Conservation (phyloP, 2,797 vertebrate genomes). For the Cirrhinus molitorella region DNA sequence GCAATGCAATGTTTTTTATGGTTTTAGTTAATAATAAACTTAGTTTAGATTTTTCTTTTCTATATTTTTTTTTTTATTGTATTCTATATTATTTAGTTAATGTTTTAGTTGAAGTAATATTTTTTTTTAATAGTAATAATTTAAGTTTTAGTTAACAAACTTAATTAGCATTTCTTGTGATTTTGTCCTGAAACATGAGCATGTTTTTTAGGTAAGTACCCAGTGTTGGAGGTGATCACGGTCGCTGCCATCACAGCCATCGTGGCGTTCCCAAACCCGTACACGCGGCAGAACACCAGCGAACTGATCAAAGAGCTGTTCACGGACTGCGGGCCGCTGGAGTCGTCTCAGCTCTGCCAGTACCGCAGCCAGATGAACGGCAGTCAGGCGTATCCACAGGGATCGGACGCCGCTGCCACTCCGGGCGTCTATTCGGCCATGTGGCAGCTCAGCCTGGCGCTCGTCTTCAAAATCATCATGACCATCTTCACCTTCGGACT, state of each 20-base stretch:
- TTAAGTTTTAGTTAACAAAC: no score
- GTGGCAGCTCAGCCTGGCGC: slow-evolving; percentile 97
- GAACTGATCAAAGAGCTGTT: slow-evolving; percentile 98
- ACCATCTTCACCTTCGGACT: slow-evolving; percentile 99
- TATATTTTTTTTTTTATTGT: no score
- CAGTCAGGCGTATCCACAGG: slow-evolving; percentile 89
- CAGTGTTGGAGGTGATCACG: slow-evolving; percentile 95
- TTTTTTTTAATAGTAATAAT: not conserved
- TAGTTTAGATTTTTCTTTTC: no score
- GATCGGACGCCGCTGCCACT: slow-evolving; percentile 88
- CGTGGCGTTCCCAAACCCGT: slow-evolving; percentile 96
- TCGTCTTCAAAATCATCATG: slow-evolving; percentile 99
- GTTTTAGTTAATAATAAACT: no score
- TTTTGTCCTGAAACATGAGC: not conserved
- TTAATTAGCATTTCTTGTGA: not conserved
- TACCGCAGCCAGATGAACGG: slow-evolving; percentile 97
- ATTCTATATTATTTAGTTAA: not conserved
- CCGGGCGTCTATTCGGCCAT: slow-evolving; percentile 95
- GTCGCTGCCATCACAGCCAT: slow-evolving; percentile 95
- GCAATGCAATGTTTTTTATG: no score
- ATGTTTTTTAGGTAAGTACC: slow-evolving; percentile 84
- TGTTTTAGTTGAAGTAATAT: not conserved
- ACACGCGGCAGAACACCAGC: slow-evolving; percentile 97
- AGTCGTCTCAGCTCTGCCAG: slow-evolving; percentile 96
- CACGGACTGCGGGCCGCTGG: slow-evolving; percentile 95